Percentiles rank a stretch among this genome's conserved stretches.
Conservation (phyloP, 1,140 invertebrate genomes). For the Drosophila lacertosa region DNA sequence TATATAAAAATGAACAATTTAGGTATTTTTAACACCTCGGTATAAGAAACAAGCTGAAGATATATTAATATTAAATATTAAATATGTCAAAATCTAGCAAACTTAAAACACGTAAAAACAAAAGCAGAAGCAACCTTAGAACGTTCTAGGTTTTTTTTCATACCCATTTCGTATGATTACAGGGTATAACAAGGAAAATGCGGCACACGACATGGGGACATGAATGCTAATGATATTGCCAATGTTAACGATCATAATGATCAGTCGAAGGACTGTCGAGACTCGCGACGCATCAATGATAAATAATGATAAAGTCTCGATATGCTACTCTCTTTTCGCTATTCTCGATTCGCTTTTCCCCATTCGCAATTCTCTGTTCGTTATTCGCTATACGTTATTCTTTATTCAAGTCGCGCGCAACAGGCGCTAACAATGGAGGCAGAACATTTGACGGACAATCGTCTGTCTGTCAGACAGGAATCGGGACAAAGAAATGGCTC, state of each 20-base stretch:
- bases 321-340: not conserved
- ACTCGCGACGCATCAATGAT: not conserved
- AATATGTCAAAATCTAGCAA: too few species aligned
- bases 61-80: too few species aligned
- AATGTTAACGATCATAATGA: slow-evolving; percentile 9
- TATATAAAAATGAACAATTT: not conserved
- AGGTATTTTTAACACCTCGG: too few species aligned
- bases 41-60: too few species aligned
- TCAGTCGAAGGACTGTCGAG: slow-evolving; percentile 28
- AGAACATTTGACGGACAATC: slow-evolving; percentile 16
- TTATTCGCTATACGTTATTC: not conserved
- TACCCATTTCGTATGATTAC: too few species aligned
- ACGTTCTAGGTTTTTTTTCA: too few species aligned
- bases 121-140: too few species aligned
- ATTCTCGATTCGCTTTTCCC: not conserved
- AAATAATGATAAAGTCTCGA: not conserved
- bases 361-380: not conserved
- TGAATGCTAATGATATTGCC: slow-evolving; percentile 4
- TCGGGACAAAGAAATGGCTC: not conserved
- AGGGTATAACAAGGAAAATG: slow-evolving; percentile 23
- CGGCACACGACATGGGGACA: slow-evolving; percentile 24
- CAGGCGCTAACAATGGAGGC: slow-evolving; percentile 13
- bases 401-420: not conserved
- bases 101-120: too few species aligned
- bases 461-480: slow-evolving; percentile 1